Evolutionary conservation across 2,888 invertebrate genomes (phyloP).

Genomic region (Volucella bombylans): DNA sequence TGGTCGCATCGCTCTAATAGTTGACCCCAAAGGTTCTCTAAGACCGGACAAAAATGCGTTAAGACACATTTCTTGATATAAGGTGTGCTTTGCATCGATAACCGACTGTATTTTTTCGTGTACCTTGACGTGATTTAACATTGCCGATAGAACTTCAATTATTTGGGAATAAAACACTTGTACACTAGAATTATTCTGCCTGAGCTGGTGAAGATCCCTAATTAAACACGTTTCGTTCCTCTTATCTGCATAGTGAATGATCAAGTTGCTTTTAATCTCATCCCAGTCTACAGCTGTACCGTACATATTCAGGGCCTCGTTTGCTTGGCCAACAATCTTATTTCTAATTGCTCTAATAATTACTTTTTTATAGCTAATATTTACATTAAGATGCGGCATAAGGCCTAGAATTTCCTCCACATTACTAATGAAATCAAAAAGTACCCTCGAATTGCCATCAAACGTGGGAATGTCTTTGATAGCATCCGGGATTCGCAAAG

Average conservation of each 20-base stretch:
- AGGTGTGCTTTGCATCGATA: slow-evolving; percentile 17
- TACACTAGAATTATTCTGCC: slow-evolving; percentile 13
- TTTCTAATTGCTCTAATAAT: slow-evolving; percentile 49
- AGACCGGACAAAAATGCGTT: no score
- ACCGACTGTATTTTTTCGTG: slow-evolving; percentile 22
- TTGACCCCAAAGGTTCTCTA: no score
- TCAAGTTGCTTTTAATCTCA: slow-evolving; percentile 23
- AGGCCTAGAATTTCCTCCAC: not conserved
- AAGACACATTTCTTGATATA: no score
- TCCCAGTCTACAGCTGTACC: slow-evolving; percentile 46
- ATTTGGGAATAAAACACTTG: slow-evolving; percentile 55
- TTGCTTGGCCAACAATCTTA: slow-evolving; percentile 57
- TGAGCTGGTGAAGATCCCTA: slow-evolving; percentile 30
- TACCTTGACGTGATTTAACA: slow-evolving; percentile 48
- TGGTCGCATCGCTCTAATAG: no score
- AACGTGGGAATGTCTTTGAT: slow-evolving; percentile 21
- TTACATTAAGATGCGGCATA: no score
- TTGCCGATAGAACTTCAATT: slow-evolving; percentile 48
- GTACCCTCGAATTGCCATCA: slow-evolving; percentile 22
- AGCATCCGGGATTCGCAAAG: not conserved
- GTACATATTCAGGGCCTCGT: slow-evolving; percentile 58
- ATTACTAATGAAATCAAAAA: slow-evolving; percentile 25
- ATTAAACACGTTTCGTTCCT: slow-evolving; percentile 33
- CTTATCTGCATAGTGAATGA: slow-evolving; percentile 41
- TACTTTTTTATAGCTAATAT: no score